Evolutionary conservation across 2,113 vertebrate genomes (phyloP).

Genomic region (Tangachromis dhanisi): DNA sequence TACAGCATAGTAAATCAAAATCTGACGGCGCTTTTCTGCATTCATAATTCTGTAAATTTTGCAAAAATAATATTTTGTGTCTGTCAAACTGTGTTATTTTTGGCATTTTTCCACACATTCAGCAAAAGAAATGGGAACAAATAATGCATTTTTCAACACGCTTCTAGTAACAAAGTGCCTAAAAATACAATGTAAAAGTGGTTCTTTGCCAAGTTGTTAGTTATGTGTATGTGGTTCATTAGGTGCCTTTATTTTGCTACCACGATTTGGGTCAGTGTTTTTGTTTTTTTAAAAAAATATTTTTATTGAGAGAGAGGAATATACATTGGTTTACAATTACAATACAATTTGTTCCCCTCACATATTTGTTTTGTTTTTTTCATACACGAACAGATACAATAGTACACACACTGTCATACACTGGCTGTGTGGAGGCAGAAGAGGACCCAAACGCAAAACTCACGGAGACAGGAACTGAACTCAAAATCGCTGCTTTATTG

Average conservation of each 20-base stretch:
- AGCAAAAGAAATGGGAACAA: fast-evolving
- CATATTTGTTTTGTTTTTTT: neutral
- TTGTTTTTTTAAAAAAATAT: fast-evolving
- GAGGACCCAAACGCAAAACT: too few relatives aligned
- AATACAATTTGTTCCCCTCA: neutral
- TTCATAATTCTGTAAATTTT: fast-evolving
- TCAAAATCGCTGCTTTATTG: too few relatives aligned
- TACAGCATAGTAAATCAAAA: neutral
- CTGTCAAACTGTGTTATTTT: neutral
- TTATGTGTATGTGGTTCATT: neutral
- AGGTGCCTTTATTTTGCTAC: neutral
- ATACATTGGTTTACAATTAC: neutral
- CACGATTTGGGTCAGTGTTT: neutral
- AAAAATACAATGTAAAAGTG: neutral
- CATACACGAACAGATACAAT: fast-evolving
- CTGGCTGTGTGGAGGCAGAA: too few relatives aligned
- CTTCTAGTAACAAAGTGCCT: neutral
- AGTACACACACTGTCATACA: neutral
- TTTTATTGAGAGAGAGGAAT: neutral
- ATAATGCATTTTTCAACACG: fast-evolving
- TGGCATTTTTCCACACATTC: fast-evolving
- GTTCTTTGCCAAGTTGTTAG: neutral
- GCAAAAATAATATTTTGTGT: neutral
- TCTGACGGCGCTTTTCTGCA: neutral
- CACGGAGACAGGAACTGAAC: too few relatives aligned